Conservation (phyloP, 1,140 invertebrate species). For the Drosophila pectinifera region DNA sequence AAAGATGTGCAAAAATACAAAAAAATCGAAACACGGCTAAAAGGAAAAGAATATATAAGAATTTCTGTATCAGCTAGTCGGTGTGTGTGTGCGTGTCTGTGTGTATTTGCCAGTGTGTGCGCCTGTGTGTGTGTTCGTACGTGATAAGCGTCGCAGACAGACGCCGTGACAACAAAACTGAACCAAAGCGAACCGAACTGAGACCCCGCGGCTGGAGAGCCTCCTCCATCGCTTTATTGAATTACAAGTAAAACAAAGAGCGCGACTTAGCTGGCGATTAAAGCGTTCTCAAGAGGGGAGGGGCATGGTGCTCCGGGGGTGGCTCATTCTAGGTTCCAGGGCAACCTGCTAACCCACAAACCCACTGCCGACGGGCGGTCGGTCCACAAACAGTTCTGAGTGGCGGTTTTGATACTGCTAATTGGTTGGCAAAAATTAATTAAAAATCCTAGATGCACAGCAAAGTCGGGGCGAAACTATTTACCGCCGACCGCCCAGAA, state of each 20-base stretch:
- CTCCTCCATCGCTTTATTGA: constrained; percentile 66
- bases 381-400: constrained; percentile 31
- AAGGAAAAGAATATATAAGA: constrained; percentile 48
- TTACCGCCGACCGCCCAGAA: constrained; percentile 9
- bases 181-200: constrained; percentile 6
- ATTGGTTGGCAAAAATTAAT: constrained; percentile 53
- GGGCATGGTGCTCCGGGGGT: not conserved
- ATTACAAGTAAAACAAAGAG: constrained; percentile 77
- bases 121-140: constrained; percentile 40
- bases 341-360: constrained; percentile 67
- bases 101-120: constrained; percentile 24
- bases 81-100: constrained; percentile 34
- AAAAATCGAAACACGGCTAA: constrained; percentile 78
- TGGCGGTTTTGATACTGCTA: constrained; percentile 43
- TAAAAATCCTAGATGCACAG: constrained; percentile 30
- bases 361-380: constrained; percentile 46
- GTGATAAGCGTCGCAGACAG: constrained; percentile 75
- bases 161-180: constrained; percentile 75
- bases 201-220: constrained; percentile 23
- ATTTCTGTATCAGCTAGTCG: constrained; percentile 80
- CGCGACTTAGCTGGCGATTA: constrained; percentile 60
- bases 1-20: too few relatives aligned
- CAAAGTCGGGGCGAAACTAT: constrained; percentile 11
- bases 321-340: not conserved
- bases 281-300: constrained; percentile 40